phyloP scores from a whole-genome alignment of 2,113 vertebrate species.

The Osmerus mordax region DNA sequence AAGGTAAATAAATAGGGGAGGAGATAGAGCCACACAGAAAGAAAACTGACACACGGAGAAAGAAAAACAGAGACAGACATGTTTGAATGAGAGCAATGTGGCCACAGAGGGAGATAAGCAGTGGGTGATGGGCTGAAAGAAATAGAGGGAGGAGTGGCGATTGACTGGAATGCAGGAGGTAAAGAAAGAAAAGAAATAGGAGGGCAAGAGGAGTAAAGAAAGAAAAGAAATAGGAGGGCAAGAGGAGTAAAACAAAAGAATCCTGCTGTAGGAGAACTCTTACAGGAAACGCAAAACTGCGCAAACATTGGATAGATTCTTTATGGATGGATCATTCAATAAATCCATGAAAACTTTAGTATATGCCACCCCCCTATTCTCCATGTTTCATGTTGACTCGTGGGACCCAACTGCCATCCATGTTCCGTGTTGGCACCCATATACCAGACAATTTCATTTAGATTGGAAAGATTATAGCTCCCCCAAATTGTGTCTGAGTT shows the following conservation, averaged over 20 bases:
- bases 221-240: constrained; percentile 24
- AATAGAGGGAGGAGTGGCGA: constrained; percentile 53
- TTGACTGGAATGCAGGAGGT: constrained; percentile 57
- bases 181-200: constrained; percentile 37
- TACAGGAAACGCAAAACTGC: neutral
- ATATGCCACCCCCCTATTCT: too few species aligned
- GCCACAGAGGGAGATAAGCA: constrained; percentile 53
- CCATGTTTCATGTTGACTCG: too few species aligned
- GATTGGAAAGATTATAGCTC: too few species aligned
- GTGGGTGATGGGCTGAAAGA: constrained; percentile 40
- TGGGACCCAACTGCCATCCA: too few species aligned
- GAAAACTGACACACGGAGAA: constrained; percentile 40
- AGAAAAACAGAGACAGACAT: constrained; percentile 49
- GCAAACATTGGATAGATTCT: neutral
- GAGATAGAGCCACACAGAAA: constrained; percentile 5
- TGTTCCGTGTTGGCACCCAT: too few species aligned
- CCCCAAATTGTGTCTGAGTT: too few species aligned
- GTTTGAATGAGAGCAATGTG: constrained; percentile 56
- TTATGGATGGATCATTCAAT: too few species aligned
- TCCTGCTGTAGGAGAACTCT: constrained; percentile 24
- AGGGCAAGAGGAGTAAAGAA: constrained; percentile 26
- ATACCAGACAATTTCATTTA: too few species aligned
- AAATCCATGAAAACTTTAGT: too few species aligned
- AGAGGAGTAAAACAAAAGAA: constrained; percentile 25
- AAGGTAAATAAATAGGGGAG: neutral